phyloP scores from a whole-genome alignment of 2,113 vertebrate species.

The Myodes glareolus region DNA sequence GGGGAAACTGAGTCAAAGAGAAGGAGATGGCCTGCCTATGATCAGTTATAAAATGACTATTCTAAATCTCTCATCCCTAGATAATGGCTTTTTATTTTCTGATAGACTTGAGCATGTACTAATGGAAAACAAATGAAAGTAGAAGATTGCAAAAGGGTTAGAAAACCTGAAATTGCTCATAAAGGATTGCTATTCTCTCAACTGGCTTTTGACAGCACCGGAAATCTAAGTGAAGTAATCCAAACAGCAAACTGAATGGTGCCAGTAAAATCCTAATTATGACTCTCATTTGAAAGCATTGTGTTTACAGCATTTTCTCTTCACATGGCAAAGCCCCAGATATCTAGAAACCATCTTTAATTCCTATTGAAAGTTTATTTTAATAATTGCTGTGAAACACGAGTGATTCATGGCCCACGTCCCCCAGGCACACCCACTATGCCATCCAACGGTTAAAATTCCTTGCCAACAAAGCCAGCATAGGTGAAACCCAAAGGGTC shows the following conservation, averaged over 20 bases:
- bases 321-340: neutral
- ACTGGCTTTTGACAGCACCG: conserved; percentile 52
- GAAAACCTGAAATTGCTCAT: conserved; percentile 72
- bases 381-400: conserved; percentile 24
- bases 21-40: neutral
- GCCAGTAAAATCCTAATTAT: conserved; percentile 64
- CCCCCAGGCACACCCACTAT: neutral
- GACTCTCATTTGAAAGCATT: conserved; percentile 61
- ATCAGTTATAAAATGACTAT: neutral
- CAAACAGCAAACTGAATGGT: conserved; percentile 54
- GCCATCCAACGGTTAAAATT: conserved; percentile 36
- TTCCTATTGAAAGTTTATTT: conserved; percentile 44
- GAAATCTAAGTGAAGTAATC: conserved; percentile 66
- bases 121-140: conserved; percentile 76
- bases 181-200: conserved; percentile 73
- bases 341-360: conserved; percentile 46
- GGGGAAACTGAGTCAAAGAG: conserved; percentile 13
- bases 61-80: neutral
- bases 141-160: conserved; percentile 58
- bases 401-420: neutral
- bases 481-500: neutral
- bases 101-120: conserved; percentile 55
- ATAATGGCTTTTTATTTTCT: conserved; percentile 19
- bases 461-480: neutral
- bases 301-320: conserved; percentile 53